A percentile compares a stretch with the other conserved stretches of the same genome.
phyloP scores from a whole-genome alignment of 2,113 vertebrate genomes.

The Coptodon rendalli region DNA sequence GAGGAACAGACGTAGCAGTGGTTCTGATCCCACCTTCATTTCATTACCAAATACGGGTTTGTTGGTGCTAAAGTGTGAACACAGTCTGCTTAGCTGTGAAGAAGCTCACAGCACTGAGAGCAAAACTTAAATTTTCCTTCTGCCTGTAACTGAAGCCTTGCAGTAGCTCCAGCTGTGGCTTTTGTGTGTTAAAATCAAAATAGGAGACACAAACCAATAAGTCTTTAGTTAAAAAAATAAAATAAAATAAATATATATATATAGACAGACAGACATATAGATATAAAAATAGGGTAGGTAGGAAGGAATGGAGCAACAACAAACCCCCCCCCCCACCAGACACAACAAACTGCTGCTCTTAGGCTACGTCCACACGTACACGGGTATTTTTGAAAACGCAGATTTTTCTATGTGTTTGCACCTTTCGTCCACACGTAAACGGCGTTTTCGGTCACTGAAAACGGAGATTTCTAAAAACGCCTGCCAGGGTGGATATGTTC shows the following conservation, averaged over 20 bases:
- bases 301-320: neutral
- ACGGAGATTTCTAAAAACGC: no score
- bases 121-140: neutral
- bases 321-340: neutral
- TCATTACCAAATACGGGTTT: neutral
- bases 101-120: neutral
- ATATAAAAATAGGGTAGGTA: neutral
- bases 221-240: neutral
- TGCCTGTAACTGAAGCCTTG: neutral
- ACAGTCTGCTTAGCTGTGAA: neutral
- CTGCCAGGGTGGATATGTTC: no score
- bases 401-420: no score
- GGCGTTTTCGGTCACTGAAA: no score
- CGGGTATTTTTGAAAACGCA: no score
- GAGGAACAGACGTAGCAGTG: neutral
- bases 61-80: neutral
- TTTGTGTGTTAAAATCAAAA: neutral
- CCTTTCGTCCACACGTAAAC: no score
- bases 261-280: no score
- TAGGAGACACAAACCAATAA: neutral
- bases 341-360: neutral
- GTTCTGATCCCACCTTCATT: neutral
- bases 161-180: neutral
- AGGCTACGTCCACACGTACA: no score
- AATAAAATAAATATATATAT: accelerated